Conservation (phyloP, 2,113 vertebrate genomes). For the Neofelis nebulosa region DNA sequence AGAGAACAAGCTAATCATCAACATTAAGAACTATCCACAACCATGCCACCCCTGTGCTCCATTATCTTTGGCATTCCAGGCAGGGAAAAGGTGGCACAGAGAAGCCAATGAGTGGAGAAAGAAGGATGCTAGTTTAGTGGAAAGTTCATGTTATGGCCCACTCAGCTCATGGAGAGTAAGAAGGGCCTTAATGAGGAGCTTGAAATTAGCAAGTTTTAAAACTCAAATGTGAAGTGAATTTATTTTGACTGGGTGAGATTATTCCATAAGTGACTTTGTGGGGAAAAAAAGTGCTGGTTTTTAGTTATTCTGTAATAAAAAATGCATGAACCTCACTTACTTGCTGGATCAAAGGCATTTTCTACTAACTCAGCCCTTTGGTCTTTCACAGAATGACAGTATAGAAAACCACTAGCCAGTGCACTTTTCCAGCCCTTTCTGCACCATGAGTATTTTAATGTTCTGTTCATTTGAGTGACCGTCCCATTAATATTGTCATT, state of each 20-base stretch:
- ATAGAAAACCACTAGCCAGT: neutral
- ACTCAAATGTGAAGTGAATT: neutral
- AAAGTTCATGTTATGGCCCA: accelerated
- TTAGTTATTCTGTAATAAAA: neutral
- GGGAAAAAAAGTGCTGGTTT: neutral
- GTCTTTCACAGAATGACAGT: neutral
- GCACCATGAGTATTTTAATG: neutral
- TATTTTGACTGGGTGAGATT: neutral
- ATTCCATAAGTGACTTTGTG: neutral
- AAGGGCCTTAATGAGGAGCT: neutral
- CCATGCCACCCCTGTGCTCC: neutral
- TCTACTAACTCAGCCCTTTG: neutral
- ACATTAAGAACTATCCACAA: neutral
- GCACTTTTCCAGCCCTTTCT: neutral
- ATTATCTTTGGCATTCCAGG: neutral
- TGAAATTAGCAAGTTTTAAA: neutral
- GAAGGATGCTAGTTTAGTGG: neutral
- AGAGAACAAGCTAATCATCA: neutral
- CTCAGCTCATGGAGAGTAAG: neutral
- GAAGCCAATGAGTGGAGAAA: neutral
- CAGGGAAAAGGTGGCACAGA: neutral
- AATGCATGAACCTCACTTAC: neutral
- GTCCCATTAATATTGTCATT: neutral
- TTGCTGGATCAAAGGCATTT: conserved; percentile 6
- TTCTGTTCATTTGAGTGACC: neutral